Evolutionary conservation across 2,113 vertebrate genomes (phyloP).

Genomic region (Eulacestoma nigropectus): DNA sequence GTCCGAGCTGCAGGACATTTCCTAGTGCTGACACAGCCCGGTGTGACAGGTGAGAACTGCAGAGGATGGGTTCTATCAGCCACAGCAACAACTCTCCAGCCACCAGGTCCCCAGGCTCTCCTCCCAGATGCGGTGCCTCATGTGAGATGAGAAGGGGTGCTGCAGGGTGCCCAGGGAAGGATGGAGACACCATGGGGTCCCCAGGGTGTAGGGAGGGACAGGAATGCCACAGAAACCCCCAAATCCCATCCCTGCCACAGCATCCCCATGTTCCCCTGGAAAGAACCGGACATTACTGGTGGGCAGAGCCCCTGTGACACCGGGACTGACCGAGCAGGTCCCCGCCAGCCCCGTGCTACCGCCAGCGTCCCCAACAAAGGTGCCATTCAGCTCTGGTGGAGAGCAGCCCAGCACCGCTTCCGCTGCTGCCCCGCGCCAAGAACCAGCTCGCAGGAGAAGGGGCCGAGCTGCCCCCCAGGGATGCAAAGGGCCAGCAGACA

Average conservation of each 20-base stretch:
- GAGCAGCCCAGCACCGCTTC: conserved; percentile 36
- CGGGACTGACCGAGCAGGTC: neutral
- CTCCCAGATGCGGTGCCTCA: accelerated
- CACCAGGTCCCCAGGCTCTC: neutral
- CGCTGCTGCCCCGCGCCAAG: neutral
- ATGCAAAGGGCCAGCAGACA: neutral
- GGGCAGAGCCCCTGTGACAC: neutral
- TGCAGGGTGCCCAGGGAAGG: neutral
- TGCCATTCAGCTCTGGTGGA: conserved; percentile 17
- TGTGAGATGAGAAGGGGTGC: neutral
- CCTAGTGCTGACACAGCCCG: neutral
- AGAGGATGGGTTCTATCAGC: accelerated
- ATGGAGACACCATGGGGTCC: neutral
- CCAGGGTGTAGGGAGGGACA: neutral
- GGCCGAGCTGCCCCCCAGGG: neutral
- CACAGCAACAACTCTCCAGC: accelerated
- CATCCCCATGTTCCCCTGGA: accelerated
- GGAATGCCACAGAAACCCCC: neutral
- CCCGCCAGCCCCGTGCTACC: neutral
- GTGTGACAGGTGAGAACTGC: neutral
- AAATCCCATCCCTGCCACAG: neutral
- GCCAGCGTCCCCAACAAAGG: conserved; percentile 45
- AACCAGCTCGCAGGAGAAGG: conserved; percentile 23
- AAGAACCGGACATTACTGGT: neutral
- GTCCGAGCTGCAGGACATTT: neutral